A percentile compares a stretch with the other conserved stretches of the same genome.
These are phyloP conservation scores for Equus quagga DNA, from an alignment of 2,113 vertebrate species.

Conservation along the genomic window DNA sequence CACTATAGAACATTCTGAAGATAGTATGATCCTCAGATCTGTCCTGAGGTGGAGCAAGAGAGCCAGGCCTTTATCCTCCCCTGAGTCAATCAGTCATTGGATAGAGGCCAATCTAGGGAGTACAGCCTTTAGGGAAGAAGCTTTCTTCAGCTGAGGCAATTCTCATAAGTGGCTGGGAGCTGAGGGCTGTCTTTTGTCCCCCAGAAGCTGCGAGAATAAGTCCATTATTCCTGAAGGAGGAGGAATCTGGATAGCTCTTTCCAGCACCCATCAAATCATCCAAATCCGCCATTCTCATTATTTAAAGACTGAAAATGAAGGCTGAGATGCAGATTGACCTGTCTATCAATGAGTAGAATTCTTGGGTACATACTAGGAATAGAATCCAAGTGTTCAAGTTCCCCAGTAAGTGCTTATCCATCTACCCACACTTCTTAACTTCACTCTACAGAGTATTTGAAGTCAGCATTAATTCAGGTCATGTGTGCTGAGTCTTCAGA, in stretches of 20 bases:
- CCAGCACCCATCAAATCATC: neutral
- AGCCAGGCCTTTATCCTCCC: neutral
- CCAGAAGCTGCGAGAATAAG: neutral
- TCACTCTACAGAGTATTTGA: neutral
- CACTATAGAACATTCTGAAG: rapidly evolving
- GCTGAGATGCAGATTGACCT: neutral
- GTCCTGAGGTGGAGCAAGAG: neutral
- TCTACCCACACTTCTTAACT: neutral
- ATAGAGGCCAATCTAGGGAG: neutral
- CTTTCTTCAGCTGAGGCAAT: neutral
- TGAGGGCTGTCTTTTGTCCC: neutral
- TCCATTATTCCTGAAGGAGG: neutral
- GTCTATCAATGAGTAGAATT: neutral
- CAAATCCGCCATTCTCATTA: neutral
- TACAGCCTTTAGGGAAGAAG: neutral
- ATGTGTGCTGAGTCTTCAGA: neutral
- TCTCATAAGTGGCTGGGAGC: neutral
- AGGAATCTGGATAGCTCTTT: neutral
- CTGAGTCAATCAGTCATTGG: neutral
- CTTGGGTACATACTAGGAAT: neutral
- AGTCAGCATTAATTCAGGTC: slow-evolving; percentile 12
- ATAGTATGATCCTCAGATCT: neutral
- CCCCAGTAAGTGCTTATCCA: neutral
- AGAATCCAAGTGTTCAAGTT: neutral
- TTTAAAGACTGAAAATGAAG: neutral